A percentile compares a stretch with the other conserved stretches of the same genome.
Evolutionary conservation across 1,140 invertebrate species (phyloP).

Genomic region (Agrypnia vestita): DNA sequence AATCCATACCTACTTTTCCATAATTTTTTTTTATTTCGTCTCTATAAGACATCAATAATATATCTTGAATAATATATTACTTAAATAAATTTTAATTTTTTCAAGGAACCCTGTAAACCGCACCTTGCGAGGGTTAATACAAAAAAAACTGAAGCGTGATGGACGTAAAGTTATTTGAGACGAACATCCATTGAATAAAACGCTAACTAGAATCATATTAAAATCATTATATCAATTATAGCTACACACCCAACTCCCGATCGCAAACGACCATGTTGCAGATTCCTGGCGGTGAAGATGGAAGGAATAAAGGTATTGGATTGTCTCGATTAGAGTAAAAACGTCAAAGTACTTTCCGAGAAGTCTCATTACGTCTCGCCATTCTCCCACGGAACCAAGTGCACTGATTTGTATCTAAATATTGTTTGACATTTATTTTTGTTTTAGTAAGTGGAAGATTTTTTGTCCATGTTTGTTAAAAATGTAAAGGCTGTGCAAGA

Average conservation of each 20-base stretch:
- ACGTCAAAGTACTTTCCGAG: slow-evolving; percentile 6
- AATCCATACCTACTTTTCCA: too few species aligned
- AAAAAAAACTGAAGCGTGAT: neutral
- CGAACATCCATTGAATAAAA: slow-evolving; percentile 14
- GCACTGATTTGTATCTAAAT: neutral
- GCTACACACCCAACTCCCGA: neutral
- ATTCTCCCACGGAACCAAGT: neutral
- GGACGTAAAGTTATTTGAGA: neutral
- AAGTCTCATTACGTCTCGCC: neutral
- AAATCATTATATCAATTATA: slow-evolving; percentile 17
- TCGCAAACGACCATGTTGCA: neutral
- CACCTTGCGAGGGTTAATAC: neutral
- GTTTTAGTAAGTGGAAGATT: too few species aligned
- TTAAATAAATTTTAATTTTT: neutral
- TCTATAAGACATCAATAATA: too few species aligned
- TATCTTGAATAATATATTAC: neutral
- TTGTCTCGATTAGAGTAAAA: slow-evolving; percentile 14
- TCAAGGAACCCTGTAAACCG: neutral
- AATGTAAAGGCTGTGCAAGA: too few species aligned
- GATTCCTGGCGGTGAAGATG: slow-evolving; percentile 20
- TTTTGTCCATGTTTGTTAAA: too few species aligned
- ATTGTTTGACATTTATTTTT: neutral
- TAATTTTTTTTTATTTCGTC: too few species aligned
- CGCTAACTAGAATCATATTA: slow-evolving; percentile 20
- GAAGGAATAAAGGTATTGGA: neutral